Evolutionary conservation across 1,140 invertebrate species (phyloP).

Genomic region (Phocides pigmalion): DNA sequence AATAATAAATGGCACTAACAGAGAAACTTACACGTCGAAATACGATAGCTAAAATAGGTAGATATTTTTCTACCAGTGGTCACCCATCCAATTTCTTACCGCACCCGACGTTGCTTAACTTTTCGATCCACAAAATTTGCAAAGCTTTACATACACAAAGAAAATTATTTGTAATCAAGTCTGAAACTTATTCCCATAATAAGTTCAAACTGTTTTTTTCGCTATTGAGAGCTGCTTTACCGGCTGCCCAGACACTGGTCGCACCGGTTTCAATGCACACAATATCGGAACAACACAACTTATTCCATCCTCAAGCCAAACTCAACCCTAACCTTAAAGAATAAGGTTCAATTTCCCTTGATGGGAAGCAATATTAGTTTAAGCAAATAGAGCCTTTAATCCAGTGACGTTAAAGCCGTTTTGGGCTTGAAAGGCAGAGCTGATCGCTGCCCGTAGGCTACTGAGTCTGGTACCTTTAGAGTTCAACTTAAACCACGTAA

Average conservation of each 20-base stretch:
- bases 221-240: slow-evolving; percentile 55
- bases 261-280: slow-evolving; percentile 52
- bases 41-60: too few species aligned
- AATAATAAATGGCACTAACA: too few species aligned
- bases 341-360: not conserved
- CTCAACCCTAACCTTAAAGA: not conserved
- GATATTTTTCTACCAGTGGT: too few species aligned
- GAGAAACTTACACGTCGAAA: too few species aligned
- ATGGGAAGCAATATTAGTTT: not conserved
- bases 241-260: slow-evolving; percentile 60
- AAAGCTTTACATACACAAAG: slow-evolving; percentile 15
- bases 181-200: slow-evolving; percentile 46
- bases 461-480: slow-evolving; percentile 40
- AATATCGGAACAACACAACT: slow-evolving; percentile 32
- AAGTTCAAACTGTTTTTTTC: slow-evolving; percentile 62
- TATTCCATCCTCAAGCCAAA: not conserved
- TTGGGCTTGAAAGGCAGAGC: not conserved
- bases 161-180: slow-evolving; percentile 38
- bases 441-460: slow-evolving; percentile 49
- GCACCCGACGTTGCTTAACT: too few species aligned
- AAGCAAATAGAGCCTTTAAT: slow-evolving; percentile 35
- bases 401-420: slow-evolving; percentile 5
- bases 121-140: too few species aligned
- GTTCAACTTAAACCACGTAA: slow-evolving; percentile 39
- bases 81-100: too few species aligned